Conservation (phyloP, 2,797 vertebrate species). For the Mormyrus proboscirostris region DNA sequence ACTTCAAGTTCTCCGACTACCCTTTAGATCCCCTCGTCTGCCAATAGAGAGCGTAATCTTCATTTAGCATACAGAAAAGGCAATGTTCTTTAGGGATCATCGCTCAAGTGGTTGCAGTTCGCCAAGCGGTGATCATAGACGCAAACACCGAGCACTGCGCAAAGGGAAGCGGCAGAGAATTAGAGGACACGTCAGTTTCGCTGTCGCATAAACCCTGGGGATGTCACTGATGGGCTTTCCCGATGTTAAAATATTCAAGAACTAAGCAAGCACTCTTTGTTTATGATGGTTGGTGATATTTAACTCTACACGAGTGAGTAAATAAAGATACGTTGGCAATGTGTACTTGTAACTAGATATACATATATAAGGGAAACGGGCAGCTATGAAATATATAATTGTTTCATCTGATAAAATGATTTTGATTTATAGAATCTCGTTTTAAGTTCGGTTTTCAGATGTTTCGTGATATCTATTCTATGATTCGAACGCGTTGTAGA, state of each 20-base stretch:
- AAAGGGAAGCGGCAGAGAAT: constrained; percentile 22
- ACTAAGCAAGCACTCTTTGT: neutral
- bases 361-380: neutral
- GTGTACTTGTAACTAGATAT: neutral
- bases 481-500: neutral
- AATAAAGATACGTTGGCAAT: neutral
- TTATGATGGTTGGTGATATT: neutral
- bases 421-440: neutral
- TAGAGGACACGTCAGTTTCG: neutral
- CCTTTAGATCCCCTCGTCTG: constrained; percentile 42
- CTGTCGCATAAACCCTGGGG: neutral
- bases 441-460: neutral
- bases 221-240: neutral
- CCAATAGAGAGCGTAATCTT: constrained; percentile 55
- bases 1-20: constrained; percentile 49
- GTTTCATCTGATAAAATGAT: neutral
- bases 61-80: constrained; percentile 24
- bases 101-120: constrained; percentile 7
- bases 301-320: neutral
- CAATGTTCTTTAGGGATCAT: constrained; percentile 24
- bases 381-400: neutral
- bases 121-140: neutral
- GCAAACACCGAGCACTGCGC: constrained; percentile 21
- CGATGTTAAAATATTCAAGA: neutral
- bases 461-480: neutral